Base-by-base conservation (phyloP, 2,888 invertebrate genomes). In the Agapetus fuscipes region DNA sequence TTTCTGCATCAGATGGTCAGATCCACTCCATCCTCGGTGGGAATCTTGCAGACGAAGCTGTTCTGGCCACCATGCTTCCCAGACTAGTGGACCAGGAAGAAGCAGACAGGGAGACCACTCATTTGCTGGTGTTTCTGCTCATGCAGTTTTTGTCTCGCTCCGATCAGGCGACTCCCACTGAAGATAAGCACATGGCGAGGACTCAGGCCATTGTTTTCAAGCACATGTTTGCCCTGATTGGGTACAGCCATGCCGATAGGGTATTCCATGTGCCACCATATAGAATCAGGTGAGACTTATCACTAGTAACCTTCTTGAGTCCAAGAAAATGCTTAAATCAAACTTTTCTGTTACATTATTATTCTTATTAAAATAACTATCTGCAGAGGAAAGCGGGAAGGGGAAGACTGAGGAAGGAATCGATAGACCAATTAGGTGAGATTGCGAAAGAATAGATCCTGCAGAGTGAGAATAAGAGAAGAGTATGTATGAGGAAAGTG, bases 31-130 rank as follows among this genome's bases (percentile, higher is more conserved):
- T 90, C 41, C 83, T 83, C 44, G 80, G 83, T 43, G 55, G 59
- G 7, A 60, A 65, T 0, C 62, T 63, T 0, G 56, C 60, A 0
- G 93, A 93, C 54, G 88, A 87, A 54, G 79, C 80, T 39, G 80
- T 87, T 56, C 65, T 88, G 25, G 75, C 84, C 17, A 76, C 78
- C 2, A 76, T 88, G 43, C 72, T 95, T 27, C 89, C 93, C 46
- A 78, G 86, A 54, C 83, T 93, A 2, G 83, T 94, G 46, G 97
- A 97, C 56, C 68, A 90, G 34, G 95, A 97, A 56, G 95, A 95
- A 56, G 81, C 89, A 1, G 97, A 98, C 57, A 79, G 86, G 50
- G 95, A 97, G 63, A 96, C 97, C 1, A 87, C 94, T 52, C 95
- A 96, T 59, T 69, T 96, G 16, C 68, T 97, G 25, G 86, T 96